A percentile compares a stretch with the other conserved stretches of the same genome.
These are phyloP conservation scores for Vulpes ferrilata DNA, from an alignment of 2,113 vertebrate genomes.

Conservation along the genomic window DNA sequence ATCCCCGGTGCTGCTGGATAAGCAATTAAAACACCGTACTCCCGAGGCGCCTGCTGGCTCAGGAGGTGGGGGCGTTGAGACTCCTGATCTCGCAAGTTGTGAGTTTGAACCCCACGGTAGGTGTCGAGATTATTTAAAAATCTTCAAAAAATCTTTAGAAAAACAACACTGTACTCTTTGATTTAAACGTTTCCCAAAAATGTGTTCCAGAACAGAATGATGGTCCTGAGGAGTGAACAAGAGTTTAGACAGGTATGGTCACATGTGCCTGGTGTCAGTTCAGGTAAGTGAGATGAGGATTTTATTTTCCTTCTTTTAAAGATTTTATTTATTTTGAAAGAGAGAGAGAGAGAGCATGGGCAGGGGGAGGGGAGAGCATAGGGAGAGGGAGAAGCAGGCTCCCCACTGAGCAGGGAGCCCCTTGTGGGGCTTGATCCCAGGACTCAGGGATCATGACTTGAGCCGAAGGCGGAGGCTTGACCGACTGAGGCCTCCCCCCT, in stretches of 20 bases:
- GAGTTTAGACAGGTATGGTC: accelerated
- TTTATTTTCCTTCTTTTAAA: neutral
- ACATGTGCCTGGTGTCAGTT: accelerated
- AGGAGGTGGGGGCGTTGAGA: neutral
- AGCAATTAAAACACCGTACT: neutral
- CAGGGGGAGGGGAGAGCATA: accelerated
- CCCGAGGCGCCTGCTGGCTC: neutral
- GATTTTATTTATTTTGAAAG: no score
- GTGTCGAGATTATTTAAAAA: neutral
- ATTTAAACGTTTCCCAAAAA: neutral
- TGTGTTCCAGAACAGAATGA: neutral
- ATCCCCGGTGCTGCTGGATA: accelerated
- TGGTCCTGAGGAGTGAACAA: neutral
- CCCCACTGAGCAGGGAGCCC: no score
- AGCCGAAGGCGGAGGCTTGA: no score
- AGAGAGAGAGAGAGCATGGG: no score
- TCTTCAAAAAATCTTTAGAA: neutral
- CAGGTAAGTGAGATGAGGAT: neutral
- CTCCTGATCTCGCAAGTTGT: neutral
- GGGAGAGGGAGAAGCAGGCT: no score
- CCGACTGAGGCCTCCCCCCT: no score
- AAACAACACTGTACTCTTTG: neutral
- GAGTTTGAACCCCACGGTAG: neutral
- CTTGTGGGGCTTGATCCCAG: no score
- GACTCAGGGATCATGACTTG: no score